phyloP scores from a whole-genome alignment of 2,113 vertebrate species.

The Otus sunia region DNA sequence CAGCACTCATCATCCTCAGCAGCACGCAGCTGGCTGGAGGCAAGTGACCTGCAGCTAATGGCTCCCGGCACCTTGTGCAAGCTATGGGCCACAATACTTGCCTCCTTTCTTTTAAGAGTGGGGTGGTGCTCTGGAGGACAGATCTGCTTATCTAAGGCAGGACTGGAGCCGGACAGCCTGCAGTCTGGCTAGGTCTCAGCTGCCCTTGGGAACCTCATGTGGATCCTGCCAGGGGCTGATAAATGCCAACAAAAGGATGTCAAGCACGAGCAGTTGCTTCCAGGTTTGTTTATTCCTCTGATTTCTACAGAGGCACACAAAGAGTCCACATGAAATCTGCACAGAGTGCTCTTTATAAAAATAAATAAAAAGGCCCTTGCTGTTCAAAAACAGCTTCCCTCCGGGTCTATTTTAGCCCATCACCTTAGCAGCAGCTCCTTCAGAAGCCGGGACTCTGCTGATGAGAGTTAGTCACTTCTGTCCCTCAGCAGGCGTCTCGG shows the following conservation, averaged over 20 bases:
- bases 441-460: slow-evolving; percentile 7
- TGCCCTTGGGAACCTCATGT: not conserved
- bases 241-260: slow-evolving; percentile 39
- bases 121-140: not conserved
- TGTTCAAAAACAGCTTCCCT: slow-evolving; percentile 15
- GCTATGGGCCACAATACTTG: not conserved
- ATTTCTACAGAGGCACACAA: slow-evolving; percentile 22
- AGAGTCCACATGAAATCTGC: not conserved
- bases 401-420: slow-evolving; percentile 36
- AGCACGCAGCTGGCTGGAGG: not conserved
- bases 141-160: not conserved
- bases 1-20: not conserved
- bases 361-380: slow-evolving; percentile 25
- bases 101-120: not conserved
- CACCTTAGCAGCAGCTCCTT: slow-evolving; percentile 37
- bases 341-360: not conserved
- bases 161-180: not conserved
- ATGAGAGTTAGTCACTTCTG: slow-evolving; percentile 48
- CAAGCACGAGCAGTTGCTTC: not conserved
- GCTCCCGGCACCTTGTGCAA: not conserved
- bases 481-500: slow-evolving; percentile 41
- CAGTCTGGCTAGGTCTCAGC: not conserved
- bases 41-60: not conserved
- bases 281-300: slow-evolving; percentile 39
- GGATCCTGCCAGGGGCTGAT: slow-evolving; percentile 15